Evolutionary conservation across 2,113 vertebrate species (phyloP), one percentile per base, ranked within the genome.

Genomic region (Oryzias javanicus): DNA sequence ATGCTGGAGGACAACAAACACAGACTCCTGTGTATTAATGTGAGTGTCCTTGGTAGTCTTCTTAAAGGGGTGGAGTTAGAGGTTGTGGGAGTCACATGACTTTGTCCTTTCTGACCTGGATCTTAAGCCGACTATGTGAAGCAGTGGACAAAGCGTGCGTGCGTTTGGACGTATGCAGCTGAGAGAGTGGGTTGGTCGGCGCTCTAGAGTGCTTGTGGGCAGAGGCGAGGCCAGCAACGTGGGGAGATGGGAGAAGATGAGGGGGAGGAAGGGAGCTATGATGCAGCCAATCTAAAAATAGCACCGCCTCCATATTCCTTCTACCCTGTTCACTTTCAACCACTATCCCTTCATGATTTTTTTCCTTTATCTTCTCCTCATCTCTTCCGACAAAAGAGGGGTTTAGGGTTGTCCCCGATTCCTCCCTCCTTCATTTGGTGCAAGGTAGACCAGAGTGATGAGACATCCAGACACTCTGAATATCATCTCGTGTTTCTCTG

Each of bases 281-380:
- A 82, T 75, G 84, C 53, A 75, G 79, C 15, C 66, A 0, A 42
- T 59, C 78, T 82, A 80, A 72, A 88, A 82, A 89, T 86, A 87
- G 67, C 70, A 25, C 72, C 60, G 35, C 78, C 70, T 70, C 67
- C 61, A 62, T 67, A 42, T 59, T 66, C 70, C 59, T 64, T 73
- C 74, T 71, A 42, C 72, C 65, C 72, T 53, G 18, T 8, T 54
- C 25, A 14, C 25, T 71, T 63, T 51, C 51, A 42, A 63, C 64
- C 20, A 17, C 60, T 42, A 24, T 70, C 64, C 60, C 29, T 25
- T 53, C 35, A 40, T 54, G 47, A 50, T 53, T n/a, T n/a, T n/a
- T n/a, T 49, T 46, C 55, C 27, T n/a, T 49, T 48, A 25, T 50
- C 44, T 67, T 59, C 42, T 49, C 62, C 55, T 58, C 60, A 56